Evolutionary conservation across 2,113 vertebrate species (phyloP), one percentile per base, ranked within the genome.

Genomic region (Poicephalus meyeri): DNA sequence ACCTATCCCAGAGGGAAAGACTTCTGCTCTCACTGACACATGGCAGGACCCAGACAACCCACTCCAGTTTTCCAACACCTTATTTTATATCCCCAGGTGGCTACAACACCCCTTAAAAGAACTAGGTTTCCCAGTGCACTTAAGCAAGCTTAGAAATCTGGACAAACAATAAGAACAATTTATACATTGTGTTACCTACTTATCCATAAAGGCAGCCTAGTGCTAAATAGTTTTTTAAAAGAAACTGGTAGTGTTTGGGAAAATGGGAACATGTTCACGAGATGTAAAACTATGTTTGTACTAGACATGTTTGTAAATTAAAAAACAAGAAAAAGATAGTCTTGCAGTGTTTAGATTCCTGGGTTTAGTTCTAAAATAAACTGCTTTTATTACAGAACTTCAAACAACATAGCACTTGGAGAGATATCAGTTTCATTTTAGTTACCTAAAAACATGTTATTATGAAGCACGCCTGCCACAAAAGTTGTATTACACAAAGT

Each of bases 391-490:
- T 69, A 66, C 13, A 56, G 28, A 80, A 35, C 70, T 82, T 91
- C 19, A 81, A 96, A 94, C 79, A 69, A 79, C 16, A 84, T 2
- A 74, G 80, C 55, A 72, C 31, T 74, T 71, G 21, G 29, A 95
- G 26, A 91, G 7, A 21, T 63, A 88, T 84, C 41, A 8, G 42
- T 93, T 92, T 92, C 55, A 65, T 52, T 88, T 65, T 37, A 52
- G 93, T 65, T 93, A 87, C 61, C 81, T 82, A 81, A 81, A 93
- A 93, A 66, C 76, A 91, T 46, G 18, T 76, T 92, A 93, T 95
- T 93, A 95, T 68, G 80, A 79, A 95, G 89, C n/a, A 44, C 4
- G 11, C 37, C 56, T 92, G 19, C 68, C 72, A 92, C 31, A 53
- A 37, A 92, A 91, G n/a, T 78, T 81, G 52, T 81, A 49, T 80